Conservation (phyloP, 2,113 vertebrate genomes). For the Rhinogobius similis region DNA sequence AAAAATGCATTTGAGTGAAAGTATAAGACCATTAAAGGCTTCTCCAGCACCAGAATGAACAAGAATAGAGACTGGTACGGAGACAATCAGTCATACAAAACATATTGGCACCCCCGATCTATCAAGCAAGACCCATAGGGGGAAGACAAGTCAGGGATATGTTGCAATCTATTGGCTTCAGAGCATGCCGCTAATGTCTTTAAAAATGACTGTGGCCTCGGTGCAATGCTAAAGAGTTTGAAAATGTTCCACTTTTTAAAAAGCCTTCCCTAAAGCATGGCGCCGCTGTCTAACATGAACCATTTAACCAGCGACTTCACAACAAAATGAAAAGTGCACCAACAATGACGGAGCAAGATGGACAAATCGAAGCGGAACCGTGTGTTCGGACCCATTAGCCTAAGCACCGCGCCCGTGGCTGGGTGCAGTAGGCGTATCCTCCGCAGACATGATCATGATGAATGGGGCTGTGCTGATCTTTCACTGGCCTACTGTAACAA, state of each 20-base stretch:
- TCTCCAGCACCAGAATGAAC: not conserved
- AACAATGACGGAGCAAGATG: constrained; percentile 47
- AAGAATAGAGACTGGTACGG: not conserved
- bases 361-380: constrained; percentile 49
- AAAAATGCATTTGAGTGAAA: not conserved
- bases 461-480: constrained; percentile 23
- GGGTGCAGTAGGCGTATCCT: constrained; percentile 7
- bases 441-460: constrained; percentile 24
- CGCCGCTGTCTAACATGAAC: constrained; percentile 37
- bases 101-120: constrained; percentile 25
- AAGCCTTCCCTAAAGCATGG: constrained; percentile 34
- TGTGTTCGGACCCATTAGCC: constrained; percentile 42
- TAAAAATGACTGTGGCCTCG: constrained; percentile 63
- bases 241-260: constrained; percentile 34
- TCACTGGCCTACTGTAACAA: constrained; percentile 11
- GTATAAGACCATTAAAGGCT: not conserved
- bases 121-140: constrained; percentile 36
- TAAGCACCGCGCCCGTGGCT: constrained; percentile 9
- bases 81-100: constrained; percentile 14
- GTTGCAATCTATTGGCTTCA: constrained; percentile 50
- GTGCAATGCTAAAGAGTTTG: constrained; percentile 24
- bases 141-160: constrained; percentile 38
- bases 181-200: constrained; percentile 30
- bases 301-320: constrained; percentile 48
- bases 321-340: constrained; percentile 38